These are phyloP conservation scores for Probosciger aterrimus DNA, from an alignment of 2,113 vertebrate genomes.

Conservation along the genomic window DNA sequence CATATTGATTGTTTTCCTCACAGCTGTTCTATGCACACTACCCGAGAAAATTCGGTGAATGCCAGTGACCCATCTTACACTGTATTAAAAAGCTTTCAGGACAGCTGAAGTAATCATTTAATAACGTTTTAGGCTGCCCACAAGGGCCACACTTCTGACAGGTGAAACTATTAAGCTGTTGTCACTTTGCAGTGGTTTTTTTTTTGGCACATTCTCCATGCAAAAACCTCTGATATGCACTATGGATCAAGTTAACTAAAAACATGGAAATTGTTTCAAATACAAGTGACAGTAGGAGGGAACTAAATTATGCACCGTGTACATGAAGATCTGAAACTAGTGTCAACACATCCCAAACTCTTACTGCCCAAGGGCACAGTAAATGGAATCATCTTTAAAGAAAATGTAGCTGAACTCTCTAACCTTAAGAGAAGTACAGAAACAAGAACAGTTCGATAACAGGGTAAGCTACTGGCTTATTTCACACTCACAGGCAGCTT, in stretches of 20 bases:
- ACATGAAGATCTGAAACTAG: neutral
- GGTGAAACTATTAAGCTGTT: neutral
- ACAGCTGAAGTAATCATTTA: neutral
- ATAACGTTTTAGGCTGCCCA: neutral
- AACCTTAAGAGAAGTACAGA: neutral
- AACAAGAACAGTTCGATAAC: neutral
- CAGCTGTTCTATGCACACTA: neutral
- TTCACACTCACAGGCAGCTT: slow-evolving; percentile 89
- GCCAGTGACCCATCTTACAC: neutral
- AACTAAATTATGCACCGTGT: neutral
- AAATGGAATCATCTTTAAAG: neutral
- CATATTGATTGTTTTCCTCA: neutral
- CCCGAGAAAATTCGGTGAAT: neutral
- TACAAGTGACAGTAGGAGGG: neutral
- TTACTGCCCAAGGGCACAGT: neutral
- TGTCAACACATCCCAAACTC: neutral
- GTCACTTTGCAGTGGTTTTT: neutral
- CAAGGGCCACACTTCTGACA: neutral
- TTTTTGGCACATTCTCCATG: neutral
- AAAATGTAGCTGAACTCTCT: neutral
- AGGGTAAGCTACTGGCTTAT: neutral
- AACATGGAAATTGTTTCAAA: neutral
- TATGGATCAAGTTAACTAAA: neutral
- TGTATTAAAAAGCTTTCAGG: neutral
- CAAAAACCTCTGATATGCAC: neutral